Evolutionary conservation across 2,113 vertebrate genomes (phyloP), one percentile per base, ranked within the genome.

Genomic region (Ptilonorhynchus violaceus): DNA sequence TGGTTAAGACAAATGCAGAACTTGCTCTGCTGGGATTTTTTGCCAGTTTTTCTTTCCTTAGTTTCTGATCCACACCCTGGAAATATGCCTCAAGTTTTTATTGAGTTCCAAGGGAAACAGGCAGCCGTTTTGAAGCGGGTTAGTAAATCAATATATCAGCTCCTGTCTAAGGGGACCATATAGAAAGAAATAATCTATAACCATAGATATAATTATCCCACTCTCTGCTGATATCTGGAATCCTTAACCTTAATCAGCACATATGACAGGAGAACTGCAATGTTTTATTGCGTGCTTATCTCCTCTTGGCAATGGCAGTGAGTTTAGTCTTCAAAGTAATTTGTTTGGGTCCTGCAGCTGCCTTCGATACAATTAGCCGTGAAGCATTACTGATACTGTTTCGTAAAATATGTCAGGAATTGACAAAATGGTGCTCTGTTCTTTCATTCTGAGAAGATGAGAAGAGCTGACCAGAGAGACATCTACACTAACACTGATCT

Each of bases 341-440:
- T 92, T 93, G 24, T 93, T 74, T 93, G 77, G 77, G 59, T 96
- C 60, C 81, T 88, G 25, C 39, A 93, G 52, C 74, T 88, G 30
- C 70, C 52, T 96, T 96, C 90, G 91, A 93, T 88, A 59, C 14
- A 83, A 85, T 72, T 88, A 90, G 14, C 47, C 88, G 82, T 55
- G 74, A 88, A 92, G 52, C 0, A 0, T 79, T 85, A 59, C 78
- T 70, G 81, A 58, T 75, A 42, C 20, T 47, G 10, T 52, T 93
- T 53, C 33, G 21, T 55, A 59, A 82, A 90, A 69, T 59, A 33
- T 56, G 23, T 60, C 74, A 82, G 74, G n/a, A 90, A n/a, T 2
- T 59, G 37, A 63, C 4, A 93, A 85, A 82, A 90, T 18, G 2
- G 24, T 75, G 20, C 24, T 47, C 39, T 82, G 8, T 58, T 66